Base-by-base conservation (phyloP, 2,113 vertebrate genomes). In the Perognathus longimembris region DNA sequence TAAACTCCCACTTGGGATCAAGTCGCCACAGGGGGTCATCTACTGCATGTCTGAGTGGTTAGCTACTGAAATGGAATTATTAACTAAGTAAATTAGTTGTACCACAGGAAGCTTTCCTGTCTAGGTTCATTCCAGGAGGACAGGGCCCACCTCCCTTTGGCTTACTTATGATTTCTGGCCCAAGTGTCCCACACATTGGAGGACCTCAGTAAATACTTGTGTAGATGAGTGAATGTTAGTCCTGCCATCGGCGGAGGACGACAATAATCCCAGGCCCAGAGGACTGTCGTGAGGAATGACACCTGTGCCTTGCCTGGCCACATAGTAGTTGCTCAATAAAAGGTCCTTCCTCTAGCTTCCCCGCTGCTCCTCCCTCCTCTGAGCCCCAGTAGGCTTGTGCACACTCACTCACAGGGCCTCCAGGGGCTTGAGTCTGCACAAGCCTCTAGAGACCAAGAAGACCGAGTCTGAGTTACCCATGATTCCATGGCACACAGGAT, bases 401-500 rank as follows among this genome's bases (percentile, higher is more conserved):
- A 54, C 50, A 54, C 50, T 54, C 50, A 15, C 50, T 54, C 50
- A 14, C 50, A 20, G 50, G 50, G 50, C 15, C 88, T 90, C 64
- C 66, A 32, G 61, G 64, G 20, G 24, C 45, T 66, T 67, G 67
- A 84, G 50, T 84, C 45, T 80, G 12, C 73, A 36, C 4, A 64
- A 82, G 40, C 71, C 64, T 81, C 24, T 82, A 38, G 67, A 73
- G 28, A 59, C 0, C 64, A 91, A 93, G 92, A 93, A 89, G 87
- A 95, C 96, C 64, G 40, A 93, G 34, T 93, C 96, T 93, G 96
- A 90, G 69, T 93, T 84, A 94, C 86, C 92, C 86, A 45, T 96
- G 96, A 96, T 96, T 97, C 95, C 89, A 97, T 93, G 93, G 94
- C 95, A 96, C 32, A n/a, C 6, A 70, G 70, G 57, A n/a, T n/a